These are phyloP conservation scores for Myotis daubentonii DNA, from an alignment of 2,797 vertebrate species.

Conservation along the genomic window DNA sequence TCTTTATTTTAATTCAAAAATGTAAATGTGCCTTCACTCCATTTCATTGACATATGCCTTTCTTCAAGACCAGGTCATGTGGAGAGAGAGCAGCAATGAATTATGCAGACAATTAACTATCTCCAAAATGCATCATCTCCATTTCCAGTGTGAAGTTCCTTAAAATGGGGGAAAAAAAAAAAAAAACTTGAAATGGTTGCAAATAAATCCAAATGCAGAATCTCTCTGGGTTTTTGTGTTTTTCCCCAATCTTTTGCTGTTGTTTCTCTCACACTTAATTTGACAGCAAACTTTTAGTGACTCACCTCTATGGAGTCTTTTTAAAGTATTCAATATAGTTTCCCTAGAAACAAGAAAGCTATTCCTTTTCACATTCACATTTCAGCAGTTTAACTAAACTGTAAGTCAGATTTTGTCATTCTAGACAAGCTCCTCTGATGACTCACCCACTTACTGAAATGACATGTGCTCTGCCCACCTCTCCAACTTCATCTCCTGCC, in stretches of 20 bases:
- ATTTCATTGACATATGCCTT: not conserved
- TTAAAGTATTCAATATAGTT: conserved; percentile 67
- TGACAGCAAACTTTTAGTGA: conserved; percentile 66
- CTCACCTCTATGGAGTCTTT: conserved; percentile 67
- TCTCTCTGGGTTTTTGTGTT: not conserved
- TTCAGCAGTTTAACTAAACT: conserved; percentile 64
- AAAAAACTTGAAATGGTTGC: not conserved
- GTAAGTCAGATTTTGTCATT: conserved; percentile 56
- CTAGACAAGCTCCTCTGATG: not conserved
- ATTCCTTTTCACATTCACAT: conserved; percentile 60
- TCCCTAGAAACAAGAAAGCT: conserved; percentile 69
- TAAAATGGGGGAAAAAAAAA: not conserved
- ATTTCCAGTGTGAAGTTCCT: not conserved
- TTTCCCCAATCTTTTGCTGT: not conserved
- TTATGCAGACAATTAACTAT: not conserved
- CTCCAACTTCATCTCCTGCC: not conserved
- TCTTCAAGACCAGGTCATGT: not conserved
- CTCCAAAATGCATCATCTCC: not conserved
- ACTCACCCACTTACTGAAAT: not conserved
- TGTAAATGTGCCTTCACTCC: not conserved
- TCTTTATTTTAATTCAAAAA: conserved; percentile 26
- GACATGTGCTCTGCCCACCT: not conserved
- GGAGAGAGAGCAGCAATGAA: not conserved
- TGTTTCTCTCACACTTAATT: conserved; percentile 62
- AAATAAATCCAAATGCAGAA: not conserved